Evolutionary conservation across 2,888 invertebrate genomes (phyloP), one percentile per base, ranked within the genome.

Genomic region (Caenorhabditis sulstoni): DNA sequence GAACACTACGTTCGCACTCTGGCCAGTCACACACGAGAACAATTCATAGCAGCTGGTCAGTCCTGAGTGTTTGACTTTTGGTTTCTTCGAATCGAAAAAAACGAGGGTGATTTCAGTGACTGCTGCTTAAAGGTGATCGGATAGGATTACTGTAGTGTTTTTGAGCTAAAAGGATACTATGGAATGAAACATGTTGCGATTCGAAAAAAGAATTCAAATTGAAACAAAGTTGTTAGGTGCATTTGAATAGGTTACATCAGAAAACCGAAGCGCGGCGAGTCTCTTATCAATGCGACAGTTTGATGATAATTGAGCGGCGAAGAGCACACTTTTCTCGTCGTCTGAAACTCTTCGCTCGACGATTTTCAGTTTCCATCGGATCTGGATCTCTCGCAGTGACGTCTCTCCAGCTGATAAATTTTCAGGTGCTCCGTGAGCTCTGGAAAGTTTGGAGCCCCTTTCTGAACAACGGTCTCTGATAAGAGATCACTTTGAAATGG

Each of bases 321-420:
- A 37, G 55, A 35, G 39, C 55, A 37, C 68, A 67, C 16, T 45
- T 61, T 59, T 68, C 68, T 59, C 59, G 37, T 59, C 35, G 68
- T 68, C 68, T 50, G 59, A 35, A 1, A 16, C 23, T 47, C 29
- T 41, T 55, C 12, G 3, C 41, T 41, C 11, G 7, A 3, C 3
- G 7, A 41, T 41, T 41, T 41, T 41, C 41, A 11, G 14, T 41
- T 41, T 41, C 11, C 29, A 29, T 29, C 29, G 29, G 29, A 7
- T 29, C 41, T 41, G 41, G 11, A 41, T n/a, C n/a, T n/a, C n/a
- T n/a, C n/a, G n/a, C n/a, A n/a, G n/a, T n/a, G 37, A 78, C 67
- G 55, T 78, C 71, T 20, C 50, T 58, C 78, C 78, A 78, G 20
- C 77, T 78, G 77, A 16, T 11, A 7, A 9, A 50, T n/a, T 41